Evolutionary conservation across 2,113 vertebrate genomes (phyloP).

Genomic region (Neogale vison): DNA sequence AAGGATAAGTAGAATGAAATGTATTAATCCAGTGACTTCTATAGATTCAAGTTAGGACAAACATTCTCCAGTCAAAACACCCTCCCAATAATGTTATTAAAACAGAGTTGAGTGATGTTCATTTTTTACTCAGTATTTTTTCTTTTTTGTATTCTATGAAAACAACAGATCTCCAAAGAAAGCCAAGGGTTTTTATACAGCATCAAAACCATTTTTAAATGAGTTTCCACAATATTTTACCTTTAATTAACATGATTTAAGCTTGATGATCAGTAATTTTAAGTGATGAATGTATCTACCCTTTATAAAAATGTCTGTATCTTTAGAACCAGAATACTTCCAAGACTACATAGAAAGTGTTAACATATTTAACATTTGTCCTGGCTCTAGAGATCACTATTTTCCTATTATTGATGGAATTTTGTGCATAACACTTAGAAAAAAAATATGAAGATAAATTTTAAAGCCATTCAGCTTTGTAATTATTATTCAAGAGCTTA

Average conservation of each 20-base stretch:
- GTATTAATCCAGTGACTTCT: neutral
- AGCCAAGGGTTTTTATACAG: neutral
- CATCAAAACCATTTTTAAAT: neutral
- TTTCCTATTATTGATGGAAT: neutral
- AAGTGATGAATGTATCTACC: neutral
- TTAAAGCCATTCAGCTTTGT: neutral
- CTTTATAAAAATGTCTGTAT: neutral
- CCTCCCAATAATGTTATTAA: neutral
- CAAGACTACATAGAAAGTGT: neutral
- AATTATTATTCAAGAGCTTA: neutral
- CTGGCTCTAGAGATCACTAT: neutral
- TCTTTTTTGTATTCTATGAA: neutral
- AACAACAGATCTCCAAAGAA: neutral
- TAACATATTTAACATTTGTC: neutral
- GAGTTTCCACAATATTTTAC: neutral
- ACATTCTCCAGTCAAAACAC: neutral
- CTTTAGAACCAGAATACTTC: neutral
- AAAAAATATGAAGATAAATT: neutral
- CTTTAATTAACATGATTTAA: neutral
- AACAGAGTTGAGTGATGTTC: neutral
- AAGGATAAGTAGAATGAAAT: conserved; percentile 28
- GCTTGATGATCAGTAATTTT: neutral
- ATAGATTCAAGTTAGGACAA: neutral
- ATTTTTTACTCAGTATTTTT: neutral
- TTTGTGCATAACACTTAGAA: neutral